Base-by-base conservation (phyloP, 2,888 invertebrate genomes). In the Heliconius charithonia region DNA sequence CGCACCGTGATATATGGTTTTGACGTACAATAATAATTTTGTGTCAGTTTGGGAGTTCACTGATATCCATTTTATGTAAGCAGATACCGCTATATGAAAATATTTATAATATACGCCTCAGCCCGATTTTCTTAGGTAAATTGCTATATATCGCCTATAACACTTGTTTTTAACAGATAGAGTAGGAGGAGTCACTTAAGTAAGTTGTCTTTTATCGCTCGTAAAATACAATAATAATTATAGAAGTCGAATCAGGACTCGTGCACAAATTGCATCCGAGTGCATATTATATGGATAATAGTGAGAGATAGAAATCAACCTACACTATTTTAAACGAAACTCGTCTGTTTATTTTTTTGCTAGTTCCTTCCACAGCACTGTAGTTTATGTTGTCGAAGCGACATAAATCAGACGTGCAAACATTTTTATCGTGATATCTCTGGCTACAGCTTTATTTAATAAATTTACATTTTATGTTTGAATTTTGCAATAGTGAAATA, bases 1-100 rank as follows among this genome's bases (percentile, higher is more conserved):
- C 71, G 51, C 79, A 45, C 72, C n/a, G 74, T 76, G 73, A 66
- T 66, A 9, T 76, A 80, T 67, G 76, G 81, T 83, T 83, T 83
- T 83, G 80, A 81, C 79, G 76, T 75, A 79, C 69, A 51, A 13
- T 25, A 4, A 32, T 75, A 9, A 9, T 67, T 59, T 25, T 59
- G 32, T 70, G 37, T 70, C 25, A 16, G 69, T 56, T 51, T 25
- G 59, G 13, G 4, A 25, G 16, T 32, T n/a, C 9, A 27, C 16
- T 25, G 51, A 51, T 51, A 51, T n/a, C n/a, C 3, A 45, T 25
- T n/a, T 19, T 7, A 71, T 3, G 29, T 56, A 12, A 69, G 13
- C n/a, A 29, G 63, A 65, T 27, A 6, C 7, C 27, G 29, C 65
- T 27, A 29, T 27, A 65, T 65, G 16, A 22, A 59, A n/a, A 59